A percentile compares a stretch with the other conserved stretches of the same genome.
phyloP scores from a whole-genome alignment of 1,140 invertebrate species.

The Anoplophora glabripennis region DNA sequence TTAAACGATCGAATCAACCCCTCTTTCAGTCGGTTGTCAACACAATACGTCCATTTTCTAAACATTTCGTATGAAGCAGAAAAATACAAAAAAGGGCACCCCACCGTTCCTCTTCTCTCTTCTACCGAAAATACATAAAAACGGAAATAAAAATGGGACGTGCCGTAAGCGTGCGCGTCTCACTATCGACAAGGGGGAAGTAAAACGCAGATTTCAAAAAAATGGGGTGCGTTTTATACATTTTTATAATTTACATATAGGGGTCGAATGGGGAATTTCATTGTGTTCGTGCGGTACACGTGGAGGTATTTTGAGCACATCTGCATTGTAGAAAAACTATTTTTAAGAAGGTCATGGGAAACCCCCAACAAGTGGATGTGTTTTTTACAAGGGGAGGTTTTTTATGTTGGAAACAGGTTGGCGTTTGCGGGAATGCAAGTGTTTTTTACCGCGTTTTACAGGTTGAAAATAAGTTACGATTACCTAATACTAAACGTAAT shows the following conservation, averaged over 20 bases:
- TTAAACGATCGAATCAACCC: too few species aligned
- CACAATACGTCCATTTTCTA: slow-evolving; percentile 21
- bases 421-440: too few species aligned
- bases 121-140: slow-evolving; percentile 16
- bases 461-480: background rate
- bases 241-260: slow-evolving; percentile 17
- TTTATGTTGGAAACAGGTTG: background rate
- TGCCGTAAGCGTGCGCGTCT: slow-evolving; percentile 18
- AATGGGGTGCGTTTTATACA: slow-evolving; percentile 13
- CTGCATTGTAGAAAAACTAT: slow-evolving; percentile 13
- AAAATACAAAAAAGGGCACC: slow-evolving; percentile 7
- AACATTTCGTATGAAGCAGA: slow-evolving; percentile 7
- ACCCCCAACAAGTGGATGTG: background rate
- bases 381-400: slow-evolving; percentile 7
- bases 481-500: too few species aligned
- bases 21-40: slow-evolving; percentile 17
- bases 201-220: slow-evolving; percentile 5
- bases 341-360: slow-evolving; percentile 1
- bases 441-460: slow-evolving; percentile 3
- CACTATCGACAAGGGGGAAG: background rate
- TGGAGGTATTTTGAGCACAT: slow-evolving; percentile 17
- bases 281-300: slow-evolving; percentile 9
- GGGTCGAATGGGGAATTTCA: slow-evolving; percentile 4
- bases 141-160: slow-evolving; percentile 19
- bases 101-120: slow-evolving; percentile 8